Percentiles rank a stretch among this genome's conserved stretches.
These are phyloP conservation scores for Lutra lutra DNA, from an alignment of 2,797 vertebrate genomes.

Conservation along the genomic window DNA sequence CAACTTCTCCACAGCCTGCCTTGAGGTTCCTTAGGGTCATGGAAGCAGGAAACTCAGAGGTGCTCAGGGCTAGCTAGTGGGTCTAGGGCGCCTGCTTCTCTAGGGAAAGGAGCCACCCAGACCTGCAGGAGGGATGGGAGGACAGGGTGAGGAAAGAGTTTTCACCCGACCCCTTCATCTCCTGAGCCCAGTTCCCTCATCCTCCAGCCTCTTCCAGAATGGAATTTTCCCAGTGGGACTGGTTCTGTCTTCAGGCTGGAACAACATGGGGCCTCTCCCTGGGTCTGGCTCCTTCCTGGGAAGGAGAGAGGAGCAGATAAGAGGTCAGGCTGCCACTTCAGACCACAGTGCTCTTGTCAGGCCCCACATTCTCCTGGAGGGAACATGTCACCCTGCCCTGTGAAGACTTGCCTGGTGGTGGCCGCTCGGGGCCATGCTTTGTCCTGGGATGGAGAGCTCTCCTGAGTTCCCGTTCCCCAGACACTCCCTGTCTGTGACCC, in stretches of 20 bases:
- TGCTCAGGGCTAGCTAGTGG: background rate
- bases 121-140: background rate
- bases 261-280: background rate
- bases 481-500: background rate
- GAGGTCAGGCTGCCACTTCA: background rate
- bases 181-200: background rate
- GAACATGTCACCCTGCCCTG: background rate
- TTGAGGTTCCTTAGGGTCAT: slow-evolving; percentile 19
- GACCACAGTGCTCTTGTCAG: no score
- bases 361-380: background rate
- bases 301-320: background rate
- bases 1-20: slow-evolving; percentile 28
- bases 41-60: slow-evolving; percentile 49
- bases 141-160: background rate
- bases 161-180: background rate
- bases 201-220: background rate
- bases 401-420: background rate
- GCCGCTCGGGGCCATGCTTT: background rate
- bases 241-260: background rate
- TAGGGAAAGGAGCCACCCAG: slow-evolving; percentile 46
- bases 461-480: background rate
- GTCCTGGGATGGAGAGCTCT: background rate
- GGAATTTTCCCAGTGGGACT: slow-evolving; percentile 57
- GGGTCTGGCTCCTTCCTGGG: background rate
- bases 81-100: slow-evolving; percentile 7